Base-by-base conservation (phyloP, 2,888 invertebrate genomes). In the Epinotia ramella region DNA sequence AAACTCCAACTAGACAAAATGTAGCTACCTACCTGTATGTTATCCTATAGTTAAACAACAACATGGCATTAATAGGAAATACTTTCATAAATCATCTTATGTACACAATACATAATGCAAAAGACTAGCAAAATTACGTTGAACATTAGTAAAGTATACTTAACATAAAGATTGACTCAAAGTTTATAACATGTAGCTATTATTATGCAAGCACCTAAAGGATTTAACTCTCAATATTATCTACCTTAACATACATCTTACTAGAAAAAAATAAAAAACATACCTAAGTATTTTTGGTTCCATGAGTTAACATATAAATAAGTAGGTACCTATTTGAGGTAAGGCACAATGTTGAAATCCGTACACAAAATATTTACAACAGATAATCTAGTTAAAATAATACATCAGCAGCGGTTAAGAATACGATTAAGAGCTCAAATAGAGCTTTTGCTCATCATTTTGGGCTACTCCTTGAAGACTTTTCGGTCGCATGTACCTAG, bases 41-140 rank as follows among this genome's bases (percentile, higher is more conserved):
- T 40, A 40, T 28, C 59, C 57, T 72, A 72, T 33, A 62, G 53
- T 66, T 73, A 66, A 49, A 46, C 46, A 69, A 60, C 44, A 49
- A 59, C 20, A 46, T 63, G 57, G 63, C 75, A 74, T 78, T 56
- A 69, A 12, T 76, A 77, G 33, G 59, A 44, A 59, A 74, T 70
- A 74, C n/a, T 70, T 70, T 60, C n/a, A 70, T 66, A 66, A 75
- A 75, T 70, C 53, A 66, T 75, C 53, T 71, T 79, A 78, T 73
- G 70, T 76, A 70, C 56, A 69, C 40, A 76, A 75, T 76, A 66
- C 76, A 79, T 77, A 77, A 76, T 77, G 77, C 72, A 63, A 80
- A 78, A 67, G 80, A 80, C 80, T 80, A 80, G 80, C 74, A 78
- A 71, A 76, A 67, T 57, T 69, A 74, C 69, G 73, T 67, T 68